Base-by-base conservation (phyloP, 64 coral and sea anemone species). In the Acropora yongei region DNA sequence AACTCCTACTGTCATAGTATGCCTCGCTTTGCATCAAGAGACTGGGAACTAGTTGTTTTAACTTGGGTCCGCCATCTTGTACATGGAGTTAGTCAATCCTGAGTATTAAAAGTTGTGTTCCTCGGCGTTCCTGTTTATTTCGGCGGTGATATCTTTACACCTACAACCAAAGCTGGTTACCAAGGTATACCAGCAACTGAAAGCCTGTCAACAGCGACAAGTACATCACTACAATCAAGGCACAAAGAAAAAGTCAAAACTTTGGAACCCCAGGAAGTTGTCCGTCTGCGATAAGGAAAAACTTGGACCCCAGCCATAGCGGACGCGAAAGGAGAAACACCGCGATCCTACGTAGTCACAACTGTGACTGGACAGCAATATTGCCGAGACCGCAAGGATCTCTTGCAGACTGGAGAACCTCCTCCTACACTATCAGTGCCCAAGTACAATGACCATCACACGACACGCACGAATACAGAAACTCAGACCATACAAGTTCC, bases 341-440 rank as follows among this genome's bases (percentile, higher is more conserved):
- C 83, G 17, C 43, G 89, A 83, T 91, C 89, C 14, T 95, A 95
- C 76, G 9, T 95, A 40, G 61, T 95, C 41, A 44, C n/a, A 80
- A 84, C 85, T 41, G 82, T 86, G 17, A 55, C 75, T 8, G 82
- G 88, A 79, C 46, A 83, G n/a, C 53, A 86, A 2, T 95, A 86
- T 58, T 30, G 30, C 30, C 30, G 30, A 30, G 30, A 30, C 30
- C 30, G 30, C 30, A 30, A 30, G 30, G 30, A 30, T 30, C 30
- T 30, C 30, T 30, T 30, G 30, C 30, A 30, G 30, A 30, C 30
- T 30, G 30, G 30, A 30, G 30, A 30, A 30, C 30, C 30, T 30
- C 30, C 30, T 30, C 30, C 30, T 30, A 30, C 30, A 30, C 65
- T 55, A 79, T 55, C 47, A 55, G 17, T 19, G n/a, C 77, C 17